These are phyloP conservation scores for Parthenolecanium corni DNA, from an alignment of 2,888 invertebrate genomes.

Conservation along the genomic window DNA sequence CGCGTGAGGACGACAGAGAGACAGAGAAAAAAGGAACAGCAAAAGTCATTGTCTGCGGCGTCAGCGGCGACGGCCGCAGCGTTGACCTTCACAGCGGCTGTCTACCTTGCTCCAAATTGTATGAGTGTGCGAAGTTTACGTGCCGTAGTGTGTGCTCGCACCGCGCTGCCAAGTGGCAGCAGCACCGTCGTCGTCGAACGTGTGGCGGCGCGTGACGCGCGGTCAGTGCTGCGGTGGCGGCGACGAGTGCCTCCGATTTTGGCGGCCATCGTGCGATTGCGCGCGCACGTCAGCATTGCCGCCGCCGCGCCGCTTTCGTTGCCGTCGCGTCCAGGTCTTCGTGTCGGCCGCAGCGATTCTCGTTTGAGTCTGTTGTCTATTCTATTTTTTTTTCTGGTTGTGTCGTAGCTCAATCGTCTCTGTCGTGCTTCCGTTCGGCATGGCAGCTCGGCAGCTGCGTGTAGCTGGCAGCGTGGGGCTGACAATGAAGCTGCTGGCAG, in stretches of 20 bases:
- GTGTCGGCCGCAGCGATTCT: no score
- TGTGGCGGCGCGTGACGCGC: slow-evolving; percentile 3
- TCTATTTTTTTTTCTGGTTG: no score
- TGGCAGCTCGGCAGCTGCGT: no score
- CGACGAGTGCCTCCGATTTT: slow-evolving; percentile 11
- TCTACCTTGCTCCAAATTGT: slow-evolving; percentile 24
- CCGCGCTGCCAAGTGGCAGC: not conserved
- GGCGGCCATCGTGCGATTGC: not conserved
- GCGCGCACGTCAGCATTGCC: not conserved
- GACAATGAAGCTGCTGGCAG: no score
- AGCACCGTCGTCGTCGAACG: no score
- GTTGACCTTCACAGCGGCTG: slow-evolving; percentile 26
- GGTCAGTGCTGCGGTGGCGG: not conserved
- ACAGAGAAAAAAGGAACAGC: slow-evolving; percentile 15
- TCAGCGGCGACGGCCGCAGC: no score
- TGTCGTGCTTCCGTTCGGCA: no score
- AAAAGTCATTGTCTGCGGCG: slow-evolving; percentile 18
- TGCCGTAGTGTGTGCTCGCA: slow-evolving; percentile 7
- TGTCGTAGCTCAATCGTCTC: no score
- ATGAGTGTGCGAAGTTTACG: slow-evolving; percentile 1
- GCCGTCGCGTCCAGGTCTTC: no score
- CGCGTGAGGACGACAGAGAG: not conserved
- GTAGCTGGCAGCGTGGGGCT: no score
- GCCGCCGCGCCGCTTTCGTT: not conserved
- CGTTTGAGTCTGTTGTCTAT: no score